Conservation (phyloP, 2,888 invertebrate species). For the Drosophila pseudotalamancana region DNA sequence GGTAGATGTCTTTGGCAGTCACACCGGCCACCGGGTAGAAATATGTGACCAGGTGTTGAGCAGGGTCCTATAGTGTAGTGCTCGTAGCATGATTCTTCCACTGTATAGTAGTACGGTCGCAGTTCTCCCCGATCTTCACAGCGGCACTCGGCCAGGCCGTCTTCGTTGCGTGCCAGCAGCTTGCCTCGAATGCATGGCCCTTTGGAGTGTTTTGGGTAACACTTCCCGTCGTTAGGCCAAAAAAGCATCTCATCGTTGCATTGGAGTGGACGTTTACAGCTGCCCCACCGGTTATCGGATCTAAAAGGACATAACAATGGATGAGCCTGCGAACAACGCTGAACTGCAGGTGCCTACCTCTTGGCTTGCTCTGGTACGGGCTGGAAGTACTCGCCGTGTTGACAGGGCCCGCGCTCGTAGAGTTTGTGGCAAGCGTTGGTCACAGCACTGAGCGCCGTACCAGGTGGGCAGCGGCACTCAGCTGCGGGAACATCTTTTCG, state of each 20-base stretch:
- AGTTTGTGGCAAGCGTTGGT: constrained; percentile 90
- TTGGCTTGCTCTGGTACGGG: constrained; percentile 85
- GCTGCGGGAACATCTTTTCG: constrained; percentile 86
- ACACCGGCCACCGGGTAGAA: constrained; percentile 89
- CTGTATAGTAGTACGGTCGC: constrained; percentile 86
- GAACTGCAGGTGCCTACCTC: constrained; percentile 43
- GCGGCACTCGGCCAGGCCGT: constrained; percentile 89
- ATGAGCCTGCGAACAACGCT: not conserved
- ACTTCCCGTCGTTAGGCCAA: constrained; percentile 91
- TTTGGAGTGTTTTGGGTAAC: constrained; percentile 89
- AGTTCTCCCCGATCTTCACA: constrained; percentile 86
- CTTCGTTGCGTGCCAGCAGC: constrained; percentile 86
- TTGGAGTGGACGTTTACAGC: constrained; percentile 88
- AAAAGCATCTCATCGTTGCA: constrained; percentile 89
- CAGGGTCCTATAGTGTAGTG: constrained; percentile 93
- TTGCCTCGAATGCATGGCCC: constrained; percentile 92
- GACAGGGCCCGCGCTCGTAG: constrained; percentile 90
- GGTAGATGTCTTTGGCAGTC: constrained; percentile 90
- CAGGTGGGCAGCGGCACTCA: constrained; percentile 93
- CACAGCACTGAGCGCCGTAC: constrained; percentile 89
- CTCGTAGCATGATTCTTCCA: constrained; percentile 90
- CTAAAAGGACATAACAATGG: constrained; percentile 26
- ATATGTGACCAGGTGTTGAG: constrained; percentile 89
- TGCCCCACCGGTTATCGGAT: constrained; percentile 87
- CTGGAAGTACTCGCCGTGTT: constrained; percentile 90